Conservation (phyloP, 2,113 vertebrate genomes). For the Thryonomys swinderianus region DNA sequence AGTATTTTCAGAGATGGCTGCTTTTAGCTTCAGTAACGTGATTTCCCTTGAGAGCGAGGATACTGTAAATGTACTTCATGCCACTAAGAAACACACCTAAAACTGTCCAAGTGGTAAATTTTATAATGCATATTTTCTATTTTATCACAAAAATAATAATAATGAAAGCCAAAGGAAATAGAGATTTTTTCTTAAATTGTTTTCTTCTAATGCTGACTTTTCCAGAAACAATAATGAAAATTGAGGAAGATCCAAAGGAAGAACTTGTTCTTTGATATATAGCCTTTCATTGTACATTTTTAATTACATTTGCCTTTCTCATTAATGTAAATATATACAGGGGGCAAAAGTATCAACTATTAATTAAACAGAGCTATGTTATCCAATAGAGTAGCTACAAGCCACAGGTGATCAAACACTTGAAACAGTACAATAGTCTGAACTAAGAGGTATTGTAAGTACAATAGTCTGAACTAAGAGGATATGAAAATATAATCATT, state of each 20-base stretch:
- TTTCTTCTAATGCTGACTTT: neutral
- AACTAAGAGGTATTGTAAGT: neutral
- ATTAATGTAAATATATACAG: neutral
- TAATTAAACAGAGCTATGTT: neutral
- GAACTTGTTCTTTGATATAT: neutral
- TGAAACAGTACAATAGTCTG: neutral
- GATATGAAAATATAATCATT: neutral
- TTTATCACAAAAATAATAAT: conserved; percentile 29
- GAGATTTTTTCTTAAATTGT: conserved; percentile 11
- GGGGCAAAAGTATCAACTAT: neutral
- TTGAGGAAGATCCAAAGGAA: neutral
- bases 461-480: neutral
- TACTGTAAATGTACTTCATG: neutral
- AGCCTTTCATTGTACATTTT: conserved; percentile 16
- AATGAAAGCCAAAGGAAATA: neutral
- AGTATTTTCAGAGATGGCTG: neutral
- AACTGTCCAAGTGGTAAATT: conserved; percentile 31
- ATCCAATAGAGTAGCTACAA: neutral
- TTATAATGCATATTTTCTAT: neutral
- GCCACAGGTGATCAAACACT: neutral
- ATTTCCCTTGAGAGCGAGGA: neutral
- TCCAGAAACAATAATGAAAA: conserved; percentile 9
- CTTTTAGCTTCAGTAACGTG: conserved; percentile 31
- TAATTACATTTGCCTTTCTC: conserved; percentile 6
- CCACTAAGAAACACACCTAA: neutral